A percentile compares a stretch with the other conserved stretches of the same genome.
These are phyloP conservation scores for Piaya cayana DNA, from an alignment of 2,113 vertebrate genomes.

Conservation along the genomic window DNA sequence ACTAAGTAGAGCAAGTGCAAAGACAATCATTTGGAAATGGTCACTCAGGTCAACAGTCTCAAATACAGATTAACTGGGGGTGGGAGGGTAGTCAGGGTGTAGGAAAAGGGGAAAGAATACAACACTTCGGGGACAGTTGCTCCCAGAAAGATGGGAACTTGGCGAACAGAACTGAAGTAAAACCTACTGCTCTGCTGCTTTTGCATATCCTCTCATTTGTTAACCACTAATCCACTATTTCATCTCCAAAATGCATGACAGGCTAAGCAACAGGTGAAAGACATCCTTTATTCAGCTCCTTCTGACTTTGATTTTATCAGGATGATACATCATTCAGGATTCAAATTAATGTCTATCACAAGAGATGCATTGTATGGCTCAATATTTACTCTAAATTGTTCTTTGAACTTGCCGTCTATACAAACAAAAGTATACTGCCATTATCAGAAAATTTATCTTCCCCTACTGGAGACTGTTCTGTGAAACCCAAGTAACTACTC, in stretches of 20 bases:
- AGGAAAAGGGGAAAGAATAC: neutral
- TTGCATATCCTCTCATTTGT: conserved; percentile 43
- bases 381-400: conserved; percentile 31
- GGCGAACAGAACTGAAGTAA: conserved; percentile 4
- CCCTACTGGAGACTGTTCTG: neutral
- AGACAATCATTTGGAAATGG: neutral
- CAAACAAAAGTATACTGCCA: conserved; percentile 12
- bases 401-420: conserved; percentile 34
- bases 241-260: neutral
- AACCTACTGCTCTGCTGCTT: neutral
- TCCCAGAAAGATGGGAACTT: neutral
- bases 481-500: neutral
- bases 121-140: neutral
- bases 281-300: conserved; percentile 19
- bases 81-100: accelerated
- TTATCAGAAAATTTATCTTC: conserved; percentile 41
- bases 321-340: conserved; percentile 37
- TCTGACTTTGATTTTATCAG: conserved; percentile 56
- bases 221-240: conserved; percentile 37
- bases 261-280: conserved; percentile 36
- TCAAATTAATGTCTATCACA: conserved; percentile 31
- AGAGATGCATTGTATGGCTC: neutral
- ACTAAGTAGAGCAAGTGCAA: neutral
- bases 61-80: conserved; percentile 9
- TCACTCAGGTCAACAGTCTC: conserved; percentile 12